Evolutionary conservation across 2,797 vertebrate genomes (phyloP), one percentile per base, ranked within the genome.

Genomic region (Schizothorax lantsangensis): DNA sequence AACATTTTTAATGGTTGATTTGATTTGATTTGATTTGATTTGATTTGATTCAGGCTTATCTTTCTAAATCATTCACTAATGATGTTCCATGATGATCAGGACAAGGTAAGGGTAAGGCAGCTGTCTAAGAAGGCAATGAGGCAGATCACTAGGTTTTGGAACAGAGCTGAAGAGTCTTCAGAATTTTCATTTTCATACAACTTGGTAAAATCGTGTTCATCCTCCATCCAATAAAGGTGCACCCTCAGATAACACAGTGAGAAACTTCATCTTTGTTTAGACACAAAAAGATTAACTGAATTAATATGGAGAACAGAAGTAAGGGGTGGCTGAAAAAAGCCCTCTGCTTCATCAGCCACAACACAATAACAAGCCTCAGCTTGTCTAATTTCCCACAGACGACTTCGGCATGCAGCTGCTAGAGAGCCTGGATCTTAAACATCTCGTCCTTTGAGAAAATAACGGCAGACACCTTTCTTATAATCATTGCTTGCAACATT

Each of bases 381-480:
- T 72, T 73, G 57, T 43, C 54, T 84, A 79, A 52, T 74, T 74
- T 74, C 68, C 71, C 77, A 75, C 69, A 71, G 30, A 87, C 47
- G 43, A 47, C 6, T 43, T 26, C n/a, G 26, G 47, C 68, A 49
- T 64, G 43, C 79, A 88, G 83, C 85, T 89, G 80, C 84, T 85
- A 79, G 26, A 71, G 77, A 79, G 59, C 78, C 57, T 72, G 71
- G 72, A 84, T 88, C 26, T 85, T 57, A 71, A 78, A 80, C 68
- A 68, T 87, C 71, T 59, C 40, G 57, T 77, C 87, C 84, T 88
- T 83, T 89, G 89, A 89, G 88, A 89, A 91, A 89, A 89, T 88
- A 89, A 83, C 75, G 71, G 87, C 89, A 91, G 89, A 92, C 74
- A 79, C 81, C 68, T 75, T 84, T 74, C 79, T 40, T 78, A 73